Evolutionary conservation across 2,113 vertebrate genomes (phyloP).

Genomic region (Bos javanicus): DNA sequence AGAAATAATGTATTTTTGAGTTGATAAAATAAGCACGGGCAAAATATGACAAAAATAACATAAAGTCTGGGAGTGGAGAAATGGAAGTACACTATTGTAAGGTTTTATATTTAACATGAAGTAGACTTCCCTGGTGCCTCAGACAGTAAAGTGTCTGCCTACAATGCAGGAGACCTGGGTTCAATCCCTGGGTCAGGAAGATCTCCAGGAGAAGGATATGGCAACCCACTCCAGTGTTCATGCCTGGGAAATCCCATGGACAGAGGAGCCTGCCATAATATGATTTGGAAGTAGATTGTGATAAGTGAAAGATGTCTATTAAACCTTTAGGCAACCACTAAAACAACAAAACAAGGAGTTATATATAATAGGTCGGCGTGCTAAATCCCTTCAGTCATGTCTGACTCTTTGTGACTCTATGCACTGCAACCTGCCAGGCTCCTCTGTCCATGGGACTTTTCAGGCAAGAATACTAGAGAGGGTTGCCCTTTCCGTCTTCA

Average conservation of each 20-base stretch:
- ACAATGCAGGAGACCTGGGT: background rate
- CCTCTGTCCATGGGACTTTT: background rate
- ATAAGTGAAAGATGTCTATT: background rate
- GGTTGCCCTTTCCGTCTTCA: background rate
- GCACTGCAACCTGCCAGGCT: background rate
- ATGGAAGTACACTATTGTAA: background rate
- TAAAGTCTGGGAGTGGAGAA: background rate
- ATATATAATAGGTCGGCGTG: background rate
- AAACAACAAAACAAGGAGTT: background rate
- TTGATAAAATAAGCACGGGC: background rate
- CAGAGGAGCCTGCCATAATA: background rate
- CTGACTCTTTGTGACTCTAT: background rate
- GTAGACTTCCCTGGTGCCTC: background rate
- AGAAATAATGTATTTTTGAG: background rate
- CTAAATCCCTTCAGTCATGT: background rate
- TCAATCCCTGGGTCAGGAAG: background rate
- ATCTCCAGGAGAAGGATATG: background rate
- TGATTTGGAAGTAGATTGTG: background rate
- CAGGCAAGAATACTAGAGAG: background rate
- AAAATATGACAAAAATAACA: background rate
- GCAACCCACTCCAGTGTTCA: background rate
- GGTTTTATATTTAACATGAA: background rate
- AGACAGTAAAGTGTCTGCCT: background rate
- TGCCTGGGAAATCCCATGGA: background rate
- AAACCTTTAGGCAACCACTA: background rate